phyloP scores from a whole-genome alignment of 2,797 vertebrate genomes.

The Pogoniulus pusillus region DNA sequence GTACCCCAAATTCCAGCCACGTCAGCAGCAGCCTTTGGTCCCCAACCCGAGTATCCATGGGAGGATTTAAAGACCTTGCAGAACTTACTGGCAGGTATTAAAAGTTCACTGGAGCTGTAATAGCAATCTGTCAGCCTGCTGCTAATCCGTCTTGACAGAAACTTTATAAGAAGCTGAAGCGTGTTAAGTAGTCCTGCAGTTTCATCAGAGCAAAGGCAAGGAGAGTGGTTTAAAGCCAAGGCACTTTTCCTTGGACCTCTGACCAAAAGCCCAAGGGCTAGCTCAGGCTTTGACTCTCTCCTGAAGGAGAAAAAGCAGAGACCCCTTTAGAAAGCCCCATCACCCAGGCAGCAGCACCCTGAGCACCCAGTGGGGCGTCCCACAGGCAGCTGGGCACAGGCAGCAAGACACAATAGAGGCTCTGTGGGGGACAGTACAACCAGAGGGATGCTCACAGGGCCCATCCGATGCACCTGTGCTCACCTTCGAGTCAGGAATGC shows the following conservation, averaged over 20 bases:
- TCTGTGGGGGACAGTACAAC: constrained; percentile 57
- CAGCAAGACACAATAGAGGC: constrained; percentile 66
- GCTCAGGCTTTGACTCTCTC: neutral
- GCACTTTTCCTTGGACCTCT: neutral
- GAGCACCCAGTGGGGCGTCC: neutral
- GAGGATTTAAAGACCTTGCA: constrained; percentile 59
- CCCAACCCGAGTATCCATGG: neutral
- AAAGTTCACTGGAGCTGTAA: constrained; percentile 71
- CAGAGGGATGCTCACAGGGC: neutral
- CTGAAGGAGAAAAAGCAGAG: neutral
- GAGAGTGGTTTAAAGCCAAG: constrained; percentile 7
- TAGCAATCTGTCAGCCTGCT: constrained; percentile 73
- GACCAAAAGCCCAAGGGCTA: neutral
- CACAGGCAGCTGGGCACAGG: neutral
- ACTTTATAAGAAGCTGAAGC: constrained; percentile 67
- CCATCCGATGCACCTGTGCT: constrained; percentile 70
- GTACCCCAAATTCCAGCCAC: neutral
- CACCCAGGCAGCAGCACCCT: neutral
- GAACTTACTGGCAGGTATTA: constrained; percentile 61
- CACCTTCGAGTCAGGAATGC: constrained; percentile 75
- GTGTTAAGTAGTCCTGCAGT: constrained; percentile 70
- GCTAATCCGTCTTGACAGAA: constrained; percentile 79
- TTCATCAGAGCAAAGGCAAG: constrained; percentile 35
- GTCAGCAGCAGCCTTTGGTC: neutral
- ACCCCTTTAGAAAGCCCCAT: neutral